These are phyloP conservation scores for Clarias pachynema DNA, from an alignment of 2,797 vertebrate genomes.

Conservation along the genomic window DNA sequence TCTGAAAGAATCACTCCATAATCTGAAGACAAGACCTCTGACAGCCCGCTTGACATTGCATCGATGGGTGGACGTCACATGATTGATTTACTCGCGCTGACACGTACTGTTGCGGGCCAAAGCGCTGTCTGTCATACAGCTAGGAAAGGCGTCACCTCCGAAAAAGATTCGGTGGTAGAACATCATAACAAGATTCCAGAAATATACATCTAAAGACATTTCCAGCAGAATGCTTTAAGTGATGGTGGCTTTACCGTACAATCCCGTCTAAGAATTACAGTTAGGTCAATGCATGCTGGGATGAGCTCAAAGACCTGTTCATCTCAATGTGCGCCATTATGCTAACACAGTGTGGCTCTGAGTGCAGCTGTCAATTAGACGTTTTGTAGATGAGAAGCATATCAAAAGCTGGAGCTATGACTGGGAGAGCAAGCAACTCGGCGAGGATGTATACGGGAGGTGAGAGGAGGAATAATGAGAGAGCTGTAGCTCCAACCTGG, in stretches of 20 bases:
- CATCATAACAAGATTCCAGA: neutral
- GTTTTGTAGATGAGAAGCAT: slow-evolving; percentile 43
- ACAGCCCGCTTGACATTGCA: slow-evolving; percentile 38
- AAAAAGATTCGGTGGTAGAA: slow-evolving; percentile 5
- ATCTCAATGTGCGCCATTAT: slow-evolving; percentile 29
- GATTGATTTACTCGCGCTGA: slow-evolving; percentile 72
- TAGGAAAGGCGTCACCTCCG: slow-evolving; percentile 21
- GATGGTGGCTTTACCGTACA: neutral
- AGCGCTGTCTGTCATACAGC: slow-evolving; percentile 68
- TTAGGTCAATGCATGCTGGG: slow-evolving; percentile 7
- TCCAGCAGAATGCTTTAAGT: slow-evolving; percentile 8
- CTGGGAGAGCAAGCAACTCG: slow-evolving; percentile 23
- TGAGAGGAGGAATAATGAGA: slow-evolving; percentile 28
- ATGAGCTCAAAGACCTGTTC: slow-evolving; percentile 39
- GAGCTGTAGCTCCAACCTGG: slow-evolving; percentile 28
- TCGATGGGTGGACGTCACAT: slow-evolving; percentile 47
- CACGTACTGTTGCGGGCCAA: slow-evolving; percentile 68
- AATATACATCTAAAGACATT: slow-evolving; percentile 7
- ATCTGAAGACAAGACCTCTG: slow-evolving; percentile 43
- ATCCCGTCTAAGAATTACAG: slow-evolving; percentile 4
- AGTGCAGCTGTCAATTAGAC: slow-evolving; percentile 38
- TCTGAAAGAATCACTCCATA: slow-evolving; percentile 45
- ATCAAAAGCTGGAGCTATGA: slow-evolving; percentile 39
- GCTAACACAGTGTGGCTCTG: slow-evolving; percentile 14
- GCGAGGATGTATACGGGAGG: slow-evolving; percentile 26